Evolutionary conservation across 1,140 invertebrate genomes (phyloP), one percentile per base, ranked within the genome.

Genomic region (Neelides sp.): DNA sequence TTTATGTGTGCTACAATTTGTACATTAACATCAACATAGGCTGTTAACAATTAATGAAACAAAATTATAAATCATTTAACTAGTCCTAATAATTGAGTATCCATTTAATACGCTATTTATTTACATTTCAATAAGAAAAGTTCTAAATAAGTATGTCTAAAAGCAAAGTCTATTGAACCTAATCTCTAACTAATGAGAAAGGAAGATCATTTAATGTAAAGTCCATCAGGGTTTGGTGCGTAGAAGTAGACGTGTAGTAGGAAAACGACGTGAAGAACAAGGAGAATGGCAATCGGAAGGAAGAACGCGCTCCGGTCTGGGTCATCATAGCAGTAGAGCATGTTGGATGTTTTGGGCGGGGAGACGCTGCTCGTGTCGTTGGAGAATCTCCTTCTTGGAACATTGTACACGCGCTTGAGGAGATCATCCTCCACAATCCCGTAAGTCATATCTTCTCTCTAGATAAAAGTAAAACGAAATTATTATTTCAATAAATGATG

Each of bases 261-360:
- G 39, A 54, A 54, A n/a, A 54, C 36, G 3, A 48, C 8, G 26
- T 54, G 52, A 4, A 48, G 19, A 4, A 40, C 19, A 2, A 54
- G n/a, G 4, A 54, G 17, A 24, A 54, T 41, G 1, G 22, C 4
- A 22, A 54, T 26, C 8, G 52, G 52, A 4, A 54, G 24, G 24
- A 48, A 43, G 32, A 54, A 54, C 43, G 52, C 52, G 19, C 35
- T 41, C 19, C 46, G 39, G 13, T 54, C 52, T 4, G 28, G 45
- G 17, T 54, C 52, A 36, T 54, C 52, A 40, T 48, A 54, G 13
- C 32, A 39, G 40, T 54, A 54, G 3, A 54, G 41, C 17, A 54
- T 30, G 23, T 35, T 48, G 2, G 52, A 43, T 15, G 27, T 52
- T 48, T 44, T 54, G n/a, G 45, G 46, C 34, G n/a, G 13, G 24